Conservation (phyloP, 2,888 invertebrate genomes). For the Panopea generosa region DNA sequence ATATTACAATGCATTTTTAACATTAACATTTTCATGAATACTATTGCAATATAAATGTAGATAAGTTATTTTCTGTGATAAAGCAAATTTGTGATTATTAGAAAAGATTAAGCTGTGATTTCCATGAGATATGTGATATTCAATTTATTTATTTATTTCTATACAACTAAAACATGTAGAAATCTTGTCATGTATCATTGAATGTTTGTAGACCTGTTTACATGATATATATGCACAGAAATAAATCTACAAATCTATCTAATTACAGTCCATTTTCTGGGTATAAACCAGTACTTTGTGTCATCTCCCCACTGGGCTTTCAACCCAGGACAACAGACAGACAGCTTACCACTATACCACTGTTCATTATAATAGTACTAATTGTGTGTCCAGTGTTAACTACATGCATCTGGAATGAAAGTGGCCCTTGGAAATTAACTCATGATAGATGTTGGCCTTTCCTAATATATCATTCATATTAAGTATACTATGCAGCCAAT, state of each 20-base stretch:
- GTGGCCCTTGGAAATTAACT: constrained; percentile 7
- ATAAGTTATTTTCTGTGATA: constrained; percentile 22
- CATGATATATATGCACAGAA: constrained; percentile 28
- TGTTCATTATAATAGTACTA: constrained; percentile 15
- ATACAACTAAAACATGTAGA: constrained; percentile 29
- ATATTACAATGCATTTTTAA: constrained; percentile 31
- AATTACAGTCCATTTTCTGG: constrained; percentile 18
- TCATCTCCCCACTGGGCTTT: constrained; percentile 16
- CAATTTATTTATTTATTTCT: constrained; percentile 27
- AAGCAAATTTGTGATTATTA: constrained; percentile 11
- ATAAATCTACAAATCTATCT: constrained; percentile 23
- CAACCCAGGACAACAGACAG: constrained; percentile 16
- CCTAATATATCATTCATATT: constrained; percentile 6
- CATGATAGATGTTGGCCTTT: constrained; percentile 9
- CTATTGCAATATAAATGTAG: constrained; percentile 29
- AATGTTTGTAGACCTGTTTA: constrained; percentile 29
- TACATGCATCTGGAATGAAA: constrained; percentile 3
- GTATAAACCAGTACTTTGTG: constrained; percentile 21
- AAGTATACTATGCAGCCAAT: constrained; percentile 1
- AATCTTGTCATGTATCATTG: constrained; percentile 24
- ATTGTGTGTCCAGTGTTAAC: constrained; percentile 7
- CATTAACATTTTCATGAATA: constrained; percentile 17
- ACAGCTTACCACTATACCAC: constrained; percentile 15
- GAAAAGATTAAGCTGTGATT: constrained; percentile 18
- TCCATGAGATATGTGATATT: constrained; percentile 19